A percentile compares a stretch with the other conserved stretches of the same genome.
phyloP scores from a whole-genome alignment of 2,888 invertebrate genomes.

The Aphelenchoides bicaudatus region DNA sequence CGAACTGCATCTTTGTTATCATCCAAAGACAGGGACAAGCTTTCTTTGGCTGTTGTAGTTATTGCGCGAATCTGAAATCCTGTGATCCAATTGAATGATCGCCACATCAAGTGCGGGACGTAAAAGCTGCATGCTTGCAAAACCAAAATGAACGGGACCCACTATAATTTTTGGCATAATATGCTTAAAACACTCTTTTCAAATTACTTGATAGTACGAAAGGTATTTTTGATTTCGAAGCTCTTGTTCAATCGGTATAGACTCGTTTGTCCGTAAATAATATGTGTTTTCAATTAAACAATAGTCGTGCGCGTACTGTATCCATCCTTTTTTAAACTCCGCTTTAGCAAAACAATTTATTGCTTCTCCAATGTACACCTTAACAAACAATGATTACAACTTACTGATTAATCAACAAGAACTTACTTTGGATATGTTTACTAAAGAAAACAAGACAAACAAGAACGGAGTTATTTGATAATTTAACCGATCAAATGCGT shows the following conservation, averaged over 20 bases:
- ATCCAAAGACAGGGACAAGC: conserved; percentile 8
- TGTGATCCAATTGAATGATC: conserved; percentile 58
- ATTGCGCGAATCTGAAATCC: conserved; percentile 39
- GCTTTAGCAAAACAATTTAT: conserved; percentile 58
- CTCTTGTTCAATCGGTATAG: conserved; percentile 35
- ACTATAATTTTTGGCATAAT: conserved; percentile 33
- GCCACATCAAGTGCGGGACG: conserved; percentile 57
- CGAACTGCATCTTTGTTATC: conserved; percentile 22
- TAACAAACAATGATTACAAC: conserved; percentile 17
- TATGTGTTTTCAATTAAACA: conserved; percentile 65
- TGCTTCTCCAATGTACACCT: conserved; percentile 46
- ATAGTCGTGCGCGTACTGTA: conserved; percentile 64
- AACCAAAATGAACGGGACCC: conserved; percentile 60
- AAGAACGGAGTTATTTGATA: conserved; percentile 41
- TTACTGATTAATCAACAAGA: not conserved
- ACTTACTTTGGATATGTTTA: conserved; percentile 40
- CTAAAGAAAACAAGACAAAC: conserved; percentile 36
- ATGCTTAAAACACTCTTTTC: not conserved
- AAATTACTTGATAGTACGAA: conserved; percentile 36
- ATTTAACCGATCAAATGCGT: conserved; percentile 40
- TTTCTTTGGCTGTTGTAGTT: conserved; percentile 27
- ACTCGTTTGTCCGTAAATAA: conserved; percentile 45
- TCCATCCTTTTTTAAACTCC: conserved; percentile 61
- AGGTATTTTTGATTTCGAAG: conserved; percentile 29
- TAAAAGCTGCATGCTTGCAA: conserved; percentile 55